These are phyloP conservation scores for Scartelaos histophorus DNA, from an alignment of 2,113 vertebrate species.

Conservation along the genomic window DNA sequence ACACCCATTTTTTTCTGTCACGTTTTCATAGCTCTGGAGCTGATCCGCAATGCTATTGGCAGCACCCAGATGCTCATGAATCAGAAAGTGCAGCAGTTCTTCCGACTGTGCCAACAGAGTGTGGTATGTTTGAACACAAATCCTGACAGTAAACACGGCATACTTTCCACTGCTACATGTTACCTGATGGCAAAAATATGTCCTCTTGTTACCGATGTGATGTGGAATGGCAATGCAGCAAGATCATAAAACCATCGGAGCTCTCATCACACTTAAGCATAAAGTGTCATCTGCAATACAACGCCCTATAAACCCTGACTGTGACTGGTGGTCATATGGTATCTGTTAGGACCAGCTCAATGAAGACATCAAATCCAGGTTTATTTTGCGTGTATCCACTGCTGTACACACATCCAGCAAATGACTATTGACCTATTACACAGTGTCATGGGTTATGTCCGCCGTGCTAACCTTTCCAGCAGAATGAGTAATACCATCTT, in stretches of 20 bases:
- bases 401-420: neutral
- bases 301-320: neutral
- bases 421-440: neutral
- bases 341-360: neutral
- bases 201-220: neutral
- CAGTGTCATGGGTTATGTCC: neutral
- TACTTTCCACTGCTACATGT: slow-evolving; percentile 2
- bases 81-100: slow-evolving; percentile 99
- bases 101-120: slow-evolving; percentile 97
- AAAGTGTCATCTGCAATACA: neutral
- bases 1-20: slow-evolving; percentile 15
- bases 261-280: neutral
- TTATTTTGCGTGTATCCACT: neutral
- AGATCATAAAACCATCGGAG: neutral
- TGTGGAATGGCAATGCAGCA: neutral
- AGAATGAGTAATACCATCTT: neutral
- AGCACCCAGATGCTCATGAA: slow-evolving; percentile 97
- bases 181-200: slow-evolving; percentile 4
- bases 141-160: slow-evolving; percentile 28
- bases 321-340: neutral
- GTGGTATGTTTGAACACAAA: slow-evolving; percentile 80
- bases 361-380: neutral
- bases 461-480: neutral
- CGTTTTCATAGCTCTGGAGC: slow-evolving; percentile 84
- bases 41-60: slow-evolving; percentile 93